phyloP scores from a whole-genome alignment of 2,797 vertebrate species.

The Fringilla coelebs region DNA sequence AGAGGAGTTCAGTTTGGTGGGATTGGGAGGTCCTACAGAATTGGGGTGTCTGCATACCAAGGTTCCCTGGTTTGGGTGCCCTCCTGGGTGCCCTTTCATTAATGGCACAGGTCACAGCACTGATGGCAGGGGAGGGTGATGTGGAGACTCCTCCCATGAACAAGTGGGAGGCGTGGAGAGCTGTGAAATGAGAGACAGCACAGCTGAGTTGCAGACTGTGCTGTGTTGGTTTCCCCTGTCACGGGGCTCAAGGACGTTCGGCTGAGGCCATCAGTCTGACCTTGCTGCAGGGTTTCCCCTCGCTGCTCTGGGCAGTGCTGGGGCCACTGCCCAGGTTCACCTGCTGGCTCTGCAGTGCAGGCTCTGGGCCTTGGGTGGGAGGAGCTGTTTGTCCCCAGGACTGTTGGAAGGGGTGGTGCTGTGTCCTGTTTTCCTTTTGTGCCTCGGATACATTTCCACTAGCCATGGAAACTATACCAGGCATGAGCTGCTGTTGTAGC shows the following conservation, averaged over 20 bases:
- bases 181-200: neutral
- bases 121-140: neutral
- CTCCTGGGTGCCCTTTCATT: neutral
- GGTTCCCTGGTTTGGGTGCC: neutral
- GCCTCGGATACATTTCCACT: neutral
- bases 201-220: neutral
- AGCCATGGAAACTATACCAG: slow-evolving; percentile 27
- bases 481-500: slow-evolving; percentile 50
- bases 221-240: neutral
- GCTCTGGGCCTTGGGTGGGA: neutral
- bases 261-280: neutral
- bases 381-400: neutral
- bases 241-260: neutral
- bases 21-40: accelerated
- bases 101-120: neutral
- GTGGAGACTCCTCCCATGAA: neutral
- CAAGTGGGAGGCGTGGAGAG: neutral
- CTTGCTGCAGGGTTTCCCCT: neutral
- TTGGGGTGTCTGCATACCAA: accelerated
- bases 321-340: neutral
- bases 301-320: accelerated
- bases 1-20: neutral
- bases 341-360: neutral
- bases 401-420: neutral
- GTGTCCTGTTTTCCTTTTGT: neutral